Evolutionary conservation across 2,113 vertebrate species (phyloP), one percentile per base, ranked within the genome.

Genomic region (human (Homo sapiens)): DNA sequence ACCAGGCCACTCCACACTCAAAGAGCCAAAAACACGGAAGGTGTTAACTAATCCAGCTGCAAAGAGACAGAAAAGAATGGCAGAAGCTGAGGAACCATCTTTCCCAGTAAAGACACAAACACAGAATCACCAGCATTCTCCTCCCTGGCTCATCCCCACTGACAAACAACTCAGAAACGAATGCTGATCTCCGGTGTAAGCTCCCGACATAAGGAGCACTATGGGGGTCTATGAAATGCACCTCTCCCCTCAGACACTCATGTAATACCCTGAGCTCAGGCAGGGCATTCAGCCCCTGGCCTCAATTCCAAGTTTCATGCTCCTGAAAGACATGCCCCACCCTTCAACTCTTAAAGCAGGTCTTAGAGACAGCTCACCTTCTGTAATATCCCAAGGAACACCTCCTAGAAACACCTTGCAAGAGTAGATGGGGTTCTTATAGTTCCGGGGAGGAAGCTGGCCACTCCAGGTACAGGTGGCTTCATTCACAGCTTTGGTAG

Each of bases 1-100:
- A 99, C 99, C 99, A 95, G 99, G 99, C 99, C 99, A 99, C 98
- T 99, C 99, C 98, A 99, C 99, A 98, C 98, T 99, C 98, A 99
- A 98, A 79, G 99, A 99, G 94, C 99, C 99, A 98, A 99, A 99
- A 11, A 99, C 99, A 98, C 99, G 99, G 98, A 99, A 99, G 57
- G 99, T 99, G 98, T 99, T 99, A 98, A 99, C 99, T 98, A 99
- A 98, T 89, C 99, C 99, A 98, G 99, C 99, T 99, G 98, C 93
- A 59, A 1, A 93, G 35, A 76, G 38, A 91, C 0, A 96, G 14
- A 40, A 6, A 76, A 93, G 48, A 81, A 87, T 0, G 45, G 59
- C 3, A 70, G 61, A 89, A 81, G 55, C 45, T 66, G 35, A 70
- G 20, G 61, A n/a, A 17, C 22, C 17, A 14, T 8, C 8, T 59